Conservation (phyloP, 2,888 invertebrate genomes). For the Cerceris ruficornis region DNA sequence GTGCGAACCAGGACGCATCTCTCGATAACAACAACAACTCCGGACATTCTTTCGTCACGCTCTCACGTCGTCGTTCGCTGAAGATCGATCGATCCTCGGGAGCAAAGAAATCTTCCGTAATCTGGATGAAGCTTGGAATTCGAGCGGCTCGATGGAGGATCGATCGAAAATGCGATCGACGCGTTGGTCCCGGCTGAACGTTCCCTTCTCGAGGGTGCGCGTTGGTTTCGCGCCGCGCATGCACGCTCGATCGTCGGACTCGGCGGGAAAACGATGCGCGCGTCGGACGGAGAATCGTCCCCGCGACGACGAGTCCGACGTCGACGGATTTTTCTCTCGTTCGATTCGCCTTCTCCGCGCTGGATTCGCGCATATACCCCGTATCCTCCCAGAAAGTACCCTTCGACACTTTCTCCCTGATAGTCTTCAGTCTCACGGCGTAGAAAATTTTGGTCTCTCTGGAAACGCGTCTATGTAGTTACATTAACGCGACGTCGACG, state of each 20-base stretch:
- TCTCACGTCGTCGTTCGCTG: not conserved
- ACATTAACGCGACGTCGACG: conserved; percentile 15
- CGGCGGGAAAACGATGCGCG: no score
- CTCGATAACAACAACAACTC: not conserved
- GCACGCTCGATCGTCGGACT: not conserved
- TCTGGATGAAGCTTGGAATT: not conserved
- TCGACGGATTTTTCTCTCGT: not conserved
- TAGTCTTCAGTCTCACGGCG: conserved; percentile 44
- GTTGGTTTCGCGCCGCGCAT: not conserved
- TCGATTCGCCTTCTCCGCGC: not conserved
- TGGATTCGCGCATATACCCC: not conserved
- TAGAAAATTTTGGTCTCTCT: conserved; percentile 58
- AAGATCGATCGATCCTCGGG: conserved; percentile 2
- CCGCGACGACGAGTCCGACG: no score
- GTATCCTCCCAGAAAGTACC: not conserved
- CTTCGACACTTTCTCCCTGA: conserved; percentile 14
- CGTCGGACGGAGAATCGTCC: no score
- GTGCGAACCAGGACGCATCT: not conserved
- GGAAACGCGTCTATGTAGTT: conserved; percentile 23
- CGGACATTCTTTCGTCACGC: not conserved
- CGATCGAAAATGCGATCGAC: not conserved
- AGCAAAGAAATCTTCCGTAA: not conserved
- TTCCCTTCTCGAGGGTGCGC: not conserved
- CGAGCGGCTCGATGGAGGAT: not conserved
- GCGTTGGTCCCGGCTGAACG: not conserved